Evolutionary conservation across 2,113 vertebrate species (phyloP), one percentile per base, ranked within the genome.

Genomic region (Irena cyanogastra): DNA sequence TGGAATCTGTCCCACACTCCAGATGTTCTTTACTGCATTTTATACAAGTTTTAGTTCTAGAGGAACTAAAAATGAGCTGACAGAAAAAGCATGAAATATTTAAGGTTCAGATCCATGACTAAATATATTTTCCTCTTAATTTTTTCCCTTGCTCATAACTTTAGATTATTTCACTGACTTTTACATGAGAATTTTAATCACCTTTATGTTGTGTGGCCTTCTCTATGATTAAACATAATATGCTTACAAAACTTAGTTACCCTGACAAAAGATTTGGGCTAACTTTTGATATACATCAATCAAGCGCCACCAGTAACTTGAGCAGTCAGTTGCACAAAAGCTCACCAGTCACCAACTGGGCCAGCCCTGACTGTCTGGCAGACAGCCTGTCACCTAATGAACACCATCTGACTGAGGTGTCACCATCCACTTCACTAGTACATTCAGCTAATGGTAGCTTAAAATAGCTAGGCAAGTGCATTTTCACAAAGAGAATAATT

Each of bases 271-370:
- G 8, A 57, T 60, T 77, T 80, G 24, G 18, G 15, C 8, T 72
- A 70, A 17, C 8, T 53, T 93, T 87, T 65, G 37, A 35, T 60
- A 37, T 11, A 16, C 18, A 44, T 64, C 39, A 28, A 1, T 28
- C 3, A 6, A 75, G 22, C 26, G 3, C 11, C 53, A 41, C 4
- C 28, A 50, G 44, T n/a, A 79, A 26, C 7, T 10, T 9, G 9
- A 15, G 16, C 3, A 35, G 16, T 30, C 3, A 0, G 8, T 33
- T 57, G 47, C 9, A 3, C 1, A 2, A 65, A 81, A 74, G 8
- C 18, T 87, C n/a, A 68, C 30, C 21, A 28, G 1, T n/a, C 2
- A 3, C 31, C 26, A 77, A 4, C 13, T 26, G 52, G 20, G n/a
- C 21, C 19, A 83, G 23, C 39, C 11, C 20, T 71, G 39, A 10